Percentiles rank a stretch among this genome's conserved stretches.
Evolutionary conservation across 92 coral and sea anemone species (phyloP).

Genomic region (Nematostella vectensis): DNA sequence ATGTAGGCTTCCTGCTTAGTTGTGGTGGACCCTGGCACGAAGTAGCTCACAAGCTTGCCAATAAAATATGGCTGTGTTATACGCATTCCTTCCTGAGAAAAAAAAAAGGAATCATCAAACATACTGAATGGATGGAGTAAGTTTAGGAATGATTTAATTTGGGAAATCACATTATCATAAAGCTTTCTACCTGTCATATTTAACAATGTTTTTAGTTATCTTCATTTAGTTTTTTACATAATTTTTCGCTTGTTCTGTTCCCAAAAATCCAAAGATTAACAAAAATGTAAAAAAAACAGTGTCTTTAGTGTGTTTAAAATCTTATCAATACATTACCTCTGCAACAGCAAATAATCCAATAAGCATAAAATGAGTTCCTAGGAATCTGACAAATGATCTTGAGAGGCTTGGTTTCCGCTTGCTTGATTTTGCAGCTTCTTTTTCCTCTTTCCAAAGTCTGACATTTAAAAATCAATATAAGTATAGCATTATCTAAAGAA

Average conservation of each 20-base stretch:
- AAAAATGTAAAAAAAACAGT: too few species aligned
- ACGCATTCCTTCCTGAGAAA: slow-evolving; percentile 49
- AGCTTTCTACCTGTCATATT: too few species aligned
- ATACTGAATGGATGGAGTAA: too few species aligned
- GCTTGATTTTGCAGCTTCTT: slow-evolving; percentile 34
- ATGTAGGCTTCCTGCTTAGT: slow-evolving; percentile 54
- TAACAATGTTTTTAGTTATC: too few species aligned
- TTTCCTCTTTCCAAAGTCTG: slow-evolving; percentile 76
- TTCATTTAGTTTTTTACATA: too few species aligned
- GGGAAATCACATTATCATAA: background rate
- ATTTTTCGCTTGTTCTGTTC: too few species aligned
- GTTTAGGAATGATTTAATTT: background rate
- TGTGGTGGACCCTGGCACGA: slow-evolving; percentile 52
- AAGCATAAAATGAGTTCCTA: slow-evolving; percentile 44
- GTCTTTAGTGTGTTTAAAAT: too few species aligned
- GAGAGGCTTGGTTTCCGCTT: slow-evolving; percentile 58
- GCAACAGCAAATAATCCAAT: slow-evolving; percentile 27
- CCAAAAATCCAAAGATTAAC: too few species aligned
- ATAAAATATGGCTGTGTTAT: slow-evolving; percentile 57
- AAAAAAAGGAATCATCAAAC: background rate
- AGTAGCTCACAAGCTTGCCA: slow-evolving; percentile 72
- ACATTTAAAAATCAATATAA: background rate
- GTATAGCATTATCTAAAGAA: too few species aligned
- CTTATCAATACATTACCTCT: too few species aligned
- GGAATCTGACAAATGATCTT: slow-evolving; percentile 52